phyloP scores from a whole-genome alignment of 2,113 vertebrate species.

The Geococcyx californianus region DNA sequence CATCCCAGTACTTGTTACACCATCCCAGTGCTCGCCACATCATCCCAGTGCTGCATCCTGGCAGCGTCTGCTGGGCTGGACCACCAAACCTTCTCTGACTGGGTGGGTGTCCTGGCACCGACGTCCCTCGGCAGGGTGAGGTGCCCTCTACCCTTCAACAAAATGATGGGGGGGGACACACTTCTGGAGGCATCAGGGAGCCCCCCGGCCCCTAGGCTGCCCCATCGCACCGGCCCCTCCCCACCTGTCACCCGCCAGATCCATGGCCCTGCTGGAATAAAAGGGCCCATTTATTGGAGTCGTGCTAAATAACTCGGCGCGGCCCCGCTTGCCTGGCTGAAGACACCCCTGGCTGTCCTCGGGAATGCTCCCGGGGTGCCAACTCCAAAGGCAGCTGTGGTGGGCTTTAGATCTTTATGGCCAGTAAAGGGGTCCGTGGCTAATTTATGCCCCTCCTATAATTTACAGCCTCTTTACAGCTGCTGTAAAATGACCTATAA shows the following conservation, averaged over 20 bases:
- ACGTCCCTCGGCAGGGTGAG: rapidly evolving
- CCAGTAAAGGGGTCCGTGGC: conserved; percentile 65
- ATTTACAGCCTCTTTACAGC: conserved; percentile 72
- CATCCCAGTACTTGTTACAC: too few relatives aligned
- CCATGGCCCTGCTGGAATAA: conserved; percentile 2
- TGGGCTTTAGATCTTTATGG: conserved; percentile 68
- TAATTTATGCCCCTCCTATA: conserved; percentile 71
- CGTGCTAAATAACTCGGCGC: neutral
- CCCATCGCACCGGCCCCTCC: neutral
- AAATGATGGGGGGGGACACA: neutral
- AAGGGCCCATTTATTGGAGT: conserved; percentile 32
- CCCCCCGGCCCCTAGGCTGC: neutral
- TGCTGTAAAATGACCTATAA: conserved; percentile 69
- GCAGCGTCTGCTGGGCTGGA: rapidly evolving
- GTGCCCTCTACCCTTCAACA: rapidly evolving
- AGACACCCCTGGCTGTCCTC: conserved; percentile 28
- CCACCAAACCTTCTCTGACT: neutral
- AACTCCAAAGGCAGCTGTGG: conserved; percentile 56
- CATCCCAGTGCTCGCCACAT: too few relatives aligned
- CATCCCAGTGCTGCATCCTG: neutral
- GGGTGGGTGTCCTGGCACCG: neutral
- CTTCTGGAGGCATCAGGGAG: neutral
- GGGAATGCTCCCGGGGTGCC: conserved; percentile 45
- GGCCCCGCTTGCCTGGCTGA: neutral
- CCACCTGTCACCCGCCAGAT: neutral